phyloP scores from a whole-genome alignment of 2,113 vertebrate genomes.

The Aegotheles bennettii region DNA sequence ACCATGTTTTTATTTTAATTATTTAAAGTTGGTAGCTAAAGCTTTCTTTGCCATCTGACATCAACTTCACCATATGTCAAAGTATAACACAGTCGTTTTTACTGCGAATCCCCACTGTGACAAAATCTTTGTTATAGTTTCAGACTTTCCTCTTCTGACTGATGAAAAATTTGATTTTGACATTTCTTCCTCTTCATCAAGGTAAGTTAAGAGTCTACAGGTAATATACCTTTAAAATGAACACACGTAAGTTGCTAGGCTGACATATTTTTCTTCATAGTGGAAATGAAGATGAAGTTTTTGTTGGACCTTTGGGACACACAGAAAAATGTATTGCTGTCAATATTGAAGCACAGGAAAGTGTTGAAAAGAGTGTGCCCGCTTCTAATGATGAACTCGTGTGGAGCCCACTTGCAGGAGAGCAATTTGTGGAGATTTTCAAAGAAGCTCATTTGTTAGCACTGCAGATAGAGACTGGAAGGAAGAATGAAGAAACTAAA shows the following conservation, averaged over 20 bases:
- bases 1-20: neutral
- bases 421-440: conserved; percentile 84
- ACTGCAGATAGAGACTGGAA: conserved; percentile 69
- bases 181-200: conserved; percentile 73
- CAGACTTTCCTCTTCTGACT: conserved; percentile 66
- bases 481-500: neutral
- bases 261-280: conserved; percentile 45
- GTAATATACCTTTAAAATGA: neutral
- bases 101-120: neutral
- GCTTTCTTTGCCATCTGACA: neutral
- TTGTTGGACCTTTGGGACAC: conserved; percentile 77
- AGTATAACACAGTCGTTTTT: neutral
- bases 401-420: conserved; percentile 82
- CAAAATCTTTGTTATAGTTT: neutral
- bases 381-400: neutral
- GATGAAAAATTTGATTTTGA: conserved; percentile 82
- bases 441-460: conserved; percentile 86
- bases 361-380: neutral
- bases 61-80: neutral
- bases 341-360: neutral
- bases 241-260: neutral
- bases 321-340: conserved; percentile 76
- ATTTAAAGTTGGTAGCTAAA: neutral
- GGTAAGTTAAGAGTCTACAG: conserved; percentile 47
- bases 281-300: conserved; percentile 87